Conservation (phyloP, 2,113 vertebrate genomes). For the Deroptyus accipitrinus region DNA sequence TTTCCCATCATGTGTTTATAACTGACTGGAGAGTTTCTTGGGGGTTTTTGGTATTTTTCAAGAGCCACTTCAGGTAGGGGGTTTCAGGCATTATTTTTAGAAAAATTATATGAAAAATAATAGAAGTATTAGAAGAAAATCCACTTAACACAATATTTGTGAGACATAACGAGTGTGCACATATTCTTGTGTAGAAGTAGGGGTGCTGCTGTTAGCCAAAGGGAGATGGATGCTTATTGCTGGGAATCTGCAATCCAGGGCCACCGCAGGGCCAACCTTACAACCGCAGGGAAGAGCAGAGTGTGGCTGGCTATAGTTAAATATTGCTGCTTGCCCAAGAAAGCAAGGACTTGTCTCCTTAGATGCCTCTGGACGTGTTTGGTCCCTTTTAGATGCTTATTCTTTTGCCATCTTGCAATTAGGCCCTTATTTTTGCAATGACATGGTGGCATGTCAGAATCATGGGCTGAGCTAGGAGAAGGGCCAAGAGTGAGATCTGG, state of each 20-base stretch:
- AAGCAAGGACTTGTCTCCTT: neutral
- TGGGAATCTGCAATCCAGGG: neutral
- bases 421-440: neutral
- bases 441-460: neutral
- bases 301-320: neutral
- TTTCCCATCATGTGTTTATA: constrained; percentile 69
- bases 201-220: neutral
- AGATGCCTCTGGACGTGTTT: neutral
- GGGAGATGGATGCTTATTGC: neutral
- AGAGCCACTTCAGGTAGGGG: neutral
- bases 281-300: neutral
- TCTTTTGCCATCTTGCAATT: neutral
- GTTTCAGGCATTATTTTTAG: constrained; percentile 38
- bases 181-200: neutral
- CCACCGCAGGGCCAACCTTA: neutral
- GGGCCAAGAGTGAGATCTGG: neutral
- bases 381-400: neutral
- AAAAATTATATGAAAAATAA: neutral
- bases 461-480: neutral
- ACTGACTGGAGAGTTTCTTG: constrained; percentile 25
- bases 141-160: neutral
- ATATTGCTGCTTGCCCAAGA: neutral
- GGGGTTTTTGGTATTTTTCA: constrained; percentile 59
- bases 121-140: neutral
- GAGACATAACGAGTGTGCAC: neutral